A percentile compares a stretch with the other conserved stretches of the same genome.
phyloP scores from a whole-genome alignment of 2,797 vertebrate genomes.

The Poecile montanus region DNA sequence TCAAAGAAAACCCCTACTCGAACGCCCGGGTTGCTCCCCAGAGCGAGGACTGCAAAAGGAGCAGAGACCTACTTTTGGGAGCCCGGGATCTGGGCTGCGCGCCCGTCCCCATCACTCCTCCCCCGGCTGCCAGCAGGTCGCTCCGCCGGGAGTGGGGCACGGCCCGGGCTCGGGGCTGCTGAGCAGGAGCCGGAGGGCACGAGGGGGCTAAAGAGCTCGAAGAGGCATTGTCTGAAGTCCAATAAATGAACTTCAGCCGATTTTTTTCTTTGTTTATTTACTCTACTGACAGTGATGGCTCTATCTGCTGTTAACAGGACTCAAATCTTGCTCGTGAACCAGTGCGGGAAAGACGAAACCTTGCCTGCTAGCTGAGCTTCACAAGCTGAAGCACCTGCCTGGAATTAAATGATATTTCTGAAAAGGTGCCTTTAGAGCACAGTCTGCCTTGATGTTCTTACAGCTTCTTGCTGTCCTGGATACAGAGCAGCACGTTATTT shows the following conservation, averaged over 20 bases:
- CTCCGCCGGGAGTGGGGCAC: not conserved
- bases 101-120: not conserved
- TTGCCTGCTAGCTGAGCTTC: not conserved
- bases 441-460: not conserved
- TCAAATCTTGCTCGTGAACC: not conserved
- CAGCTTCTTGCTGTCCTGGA: not conserved
- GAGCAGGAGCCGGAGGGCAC: accelerated
- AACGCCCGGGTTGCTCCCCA: not conserved
- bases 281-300: not conserved
- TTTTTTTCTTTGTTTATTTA: not conserved
- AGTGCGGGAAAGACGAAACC: not conserved
- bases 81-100: not conserved
- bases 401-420: not conserved
- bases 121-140: not conserved
- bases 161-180: too few species aligned
- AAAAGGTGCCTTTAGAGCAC: not conserved
- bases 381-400: not conserved
- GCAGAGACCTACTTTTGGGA: not conserved
- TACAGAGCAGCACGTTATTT: not conserved
- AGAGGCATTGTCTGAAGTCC: not conserved
- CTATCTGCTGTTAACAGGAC: not conserved
- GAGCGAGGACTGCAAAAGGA: not conserved
- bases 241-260: not conserved
- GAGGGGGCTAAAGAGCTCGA: accelerated
- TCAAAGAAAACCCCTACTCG: not conserved